Evolutionary conservation across 1,140 invertebrate genomes (phyloP).

Genomic region (Pomacea maculata): DNA sequence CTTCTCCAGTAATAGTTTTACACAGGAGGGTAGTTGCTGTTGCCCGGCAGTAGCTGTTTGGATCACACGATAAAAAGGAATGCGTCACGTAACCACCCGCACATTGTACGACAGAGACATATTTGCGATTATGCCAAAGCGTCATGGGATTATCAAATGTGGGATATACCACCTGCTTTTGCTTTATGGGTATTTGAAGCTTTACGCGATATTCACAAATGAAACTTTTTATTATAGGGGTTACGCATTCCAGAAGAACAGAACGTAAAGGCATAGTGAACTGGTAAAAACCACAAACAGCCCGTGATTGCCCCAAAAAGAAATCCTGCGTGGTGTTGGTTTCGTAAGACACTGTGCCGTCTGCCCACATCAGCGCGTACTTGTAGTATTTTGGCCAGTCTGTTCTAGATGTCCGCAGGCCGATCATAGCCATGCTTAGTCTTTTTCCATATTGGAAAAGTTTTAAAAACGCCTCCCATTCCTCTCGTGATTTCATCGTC

Average conservation of each 20-base stretch:
- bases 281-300: not conserved
- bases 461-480: not conserved
- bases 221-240: not conserved
- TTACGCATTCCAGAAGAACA: too few species aligned
- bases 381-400: slow-evolving; percentile 10
- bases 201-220: not conserved
- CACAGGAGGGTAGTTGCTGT: too few species aligned
- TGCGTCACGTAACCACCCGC: too few species aligned
- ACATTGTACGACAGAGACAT: too few species aligned
- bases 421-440: not conserved
- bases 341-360: slow-evolving; percentile 1
- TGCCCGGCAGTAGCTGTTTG: too few species aligned
- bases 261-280: not conserved
- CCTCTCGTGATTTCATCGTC: not conserved
- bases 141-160: too few species aligned
- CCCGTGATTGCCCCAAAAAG: too few species aligned
- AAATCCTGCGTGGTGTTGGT: not conserved
- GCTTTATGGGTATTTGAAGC: too few species aligned
- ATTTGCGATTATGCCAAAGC: too few species aligned
- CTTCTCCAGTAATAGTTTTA: too few species aligned
- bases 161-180: too few species aligned
- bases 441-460: not conserved
- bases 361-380: slow-evolving; percentile 1
- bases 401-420: not conserved
- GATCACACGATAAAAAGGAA: too few species aligned